phyloP scores from a whole-genome alignment of 2,888 invertebrate species.

The Stenurella melanura region DNA sequence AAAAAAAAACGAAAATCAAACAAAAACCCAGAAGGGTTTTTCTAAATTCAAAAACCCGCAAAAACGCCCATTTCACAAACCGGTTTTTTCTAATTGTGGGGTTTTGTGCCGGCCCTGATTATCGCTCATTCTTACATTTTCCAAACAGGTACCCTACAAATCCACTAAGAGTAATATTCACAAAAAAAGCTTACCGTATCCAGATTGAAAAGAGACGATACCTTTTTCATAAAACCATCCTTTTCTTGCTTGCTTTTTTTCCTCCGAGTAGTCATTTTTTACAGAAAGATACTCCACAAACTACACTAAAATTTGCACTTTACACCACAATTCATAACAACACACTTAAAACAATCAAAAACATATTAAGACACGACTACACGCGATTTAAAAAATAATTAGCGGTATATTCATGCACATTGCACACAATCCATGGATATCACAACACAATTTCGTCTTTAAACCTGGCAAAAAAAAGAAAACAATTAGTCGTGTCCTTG shows the following conservation, averaged over 20 bases:
- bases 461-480: neutral
- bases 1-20: no score
- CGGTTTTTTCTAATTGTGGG: no score
- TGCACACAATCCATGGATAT: neutral
- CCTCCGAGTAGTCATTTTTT: conserved; percentile 79
- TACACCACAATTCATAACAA: conserved; percentile 19
- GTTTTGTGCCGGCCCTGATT: no score
- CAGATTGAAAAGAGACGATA: conserved; percentile 90
- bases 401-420: no score
- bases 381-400: conserved; percentile 1
- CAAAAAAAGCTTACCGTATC: conserved; percentile 82
- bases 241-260: conserved; percentile 79
- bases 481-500: neutral
- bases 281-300: neutral
- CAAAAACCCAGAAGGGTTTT: no score
- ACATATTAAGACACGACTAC: neutral
- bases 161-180: conserved; percentile 61
- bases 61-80: no score
- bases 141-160: no score
- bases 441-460: neutral
- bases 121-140: no score
- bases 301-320: neutral
- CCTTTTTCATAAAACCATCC: conserved; percentile 89
- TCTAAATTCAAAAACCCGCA: no score
- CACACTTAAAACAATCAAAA: neutral